Conservation (phyloP, 2,113 vertebrate genomes). For the Ameiurus melas region DNA sequence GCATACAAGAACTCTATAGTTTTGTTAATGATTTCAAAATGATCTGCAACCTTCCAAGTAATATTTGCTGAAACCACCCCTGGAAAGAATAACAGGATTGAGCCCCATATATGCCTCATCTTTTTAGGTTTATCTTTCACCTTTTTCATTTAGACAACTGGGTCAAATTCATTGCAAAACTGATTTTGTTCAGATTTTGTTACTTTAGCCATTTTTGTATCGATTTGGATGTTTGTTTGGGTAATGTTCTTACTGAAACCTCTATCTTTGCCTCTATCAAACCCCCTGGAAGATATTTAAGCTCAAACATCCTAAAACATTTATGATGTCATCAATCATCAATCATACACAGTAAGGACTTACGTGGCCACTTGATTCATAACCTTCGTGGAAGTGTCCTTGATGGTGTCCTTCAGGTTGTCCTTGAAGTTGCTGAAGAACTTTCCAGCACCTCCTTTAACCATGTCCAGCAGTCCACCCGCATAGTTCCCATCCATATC, state of each 20-base stretch:
- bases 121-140: not conserved
- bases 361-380: constrained; percentile 98
- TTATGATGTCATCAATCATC: not conserved
- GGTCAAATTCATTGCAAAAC: not conserved
- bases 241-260: not conserved
- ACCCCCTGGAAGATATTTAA: not conserved
- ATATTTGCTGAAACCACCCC: not conserved
- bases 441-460: constrained; percentile 95
- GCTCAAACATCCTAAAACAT: not conserved
- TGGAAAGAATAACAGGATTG: not conserved
- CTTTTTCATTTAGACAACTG: not conserved
- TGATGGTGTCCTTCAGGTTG: constrained; percentile 97
- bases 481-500: constrained; percentile 93
- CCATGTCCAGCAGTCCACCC: constrained; percentile 94
- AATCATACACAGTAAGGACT: constrained; percentile 39
- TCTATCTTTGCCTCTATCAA: not conserved
- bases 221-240: not conserved
- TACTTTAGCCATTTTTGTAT: not conserved
- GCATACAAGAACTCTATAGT: not conserved
- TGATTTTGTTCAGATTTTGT: too few relatives aligned
- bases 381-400: constrained; percentile 96
- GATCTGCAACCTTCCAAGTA: not conserved
- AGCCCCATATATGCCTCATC: not conserved
- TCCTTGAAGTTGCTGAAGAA: constrained; percentile 99
- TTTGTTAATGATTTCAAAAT: not conserved